These are phyloP conservation scores for Rhadinocentrus ornatus DNA, from an alignment of 2,797 vertebrate genomes.

Conservation along the genomic window DNA sequence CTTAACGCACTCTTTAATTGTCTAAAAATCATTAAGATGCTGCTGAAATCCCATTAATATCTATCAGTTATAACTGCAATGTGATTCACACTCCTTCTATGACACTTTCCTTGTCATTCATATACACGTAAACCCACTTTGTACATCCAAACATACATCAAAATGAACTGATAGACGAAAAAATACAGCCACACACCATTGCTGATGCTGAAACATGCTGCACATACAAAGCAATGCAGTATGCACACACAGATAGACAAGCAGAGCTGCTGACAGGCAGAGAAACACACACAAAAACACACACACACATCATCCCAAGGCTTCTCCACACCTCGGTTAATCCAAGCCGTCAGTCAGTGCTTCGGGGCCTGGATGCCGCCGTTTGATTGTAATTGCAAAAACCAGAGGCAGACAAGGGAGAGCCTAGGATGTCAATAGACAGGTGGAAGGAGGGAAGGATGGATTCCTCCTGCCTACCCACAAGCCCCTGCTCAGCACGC, in stretches of 20 bases:
- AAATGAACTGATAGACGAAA: constrained; percentile 49
- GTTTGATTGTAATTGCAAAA: constrained; percentile 85
- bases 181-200: constrained; percentile 47
- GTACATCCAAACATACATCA: constrained; percentile 28
- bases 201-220: constrained; percentile 53
- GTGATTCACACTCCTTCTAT: constrained; percentile 60
- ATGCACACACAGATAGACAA: constrained; percentile 40
- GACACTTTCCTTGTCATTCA: constrained; percentile 36
- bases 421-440: constrained; percentile 75
- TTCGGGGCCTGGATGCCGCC: constrained; percentile 76
- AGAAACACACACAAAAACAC: constrained; percentile 42
- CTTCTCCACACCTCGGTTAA: constrained; percentile 74
- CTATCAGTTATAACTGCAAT: constrained; percentile 63
- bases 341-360: constrained; percentile 78
- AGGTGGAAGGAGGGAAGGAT: constrained; percentile 72
- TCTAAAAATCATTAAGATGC: constrained; percentile 40
- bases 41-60: constrained; percentile 31
- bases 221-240: constrained; percentile 64
- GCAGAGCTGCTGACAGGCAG: constrained; percentile 59
- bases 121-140: constrained; percentile 19
- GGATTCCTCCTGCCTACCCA: constrained; percentile 74
- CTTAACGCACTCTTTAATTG: constrained; percentile 33
- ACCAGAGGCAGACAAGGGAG: constrained; percentile 73
- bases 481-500: constrained; percentile 72
- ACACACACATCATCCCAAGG: constrained; percentile 66